phyloP scores from a whole-genome alignment of 2,888 invertebrate species.

The Dorcus hopei region DNA sequence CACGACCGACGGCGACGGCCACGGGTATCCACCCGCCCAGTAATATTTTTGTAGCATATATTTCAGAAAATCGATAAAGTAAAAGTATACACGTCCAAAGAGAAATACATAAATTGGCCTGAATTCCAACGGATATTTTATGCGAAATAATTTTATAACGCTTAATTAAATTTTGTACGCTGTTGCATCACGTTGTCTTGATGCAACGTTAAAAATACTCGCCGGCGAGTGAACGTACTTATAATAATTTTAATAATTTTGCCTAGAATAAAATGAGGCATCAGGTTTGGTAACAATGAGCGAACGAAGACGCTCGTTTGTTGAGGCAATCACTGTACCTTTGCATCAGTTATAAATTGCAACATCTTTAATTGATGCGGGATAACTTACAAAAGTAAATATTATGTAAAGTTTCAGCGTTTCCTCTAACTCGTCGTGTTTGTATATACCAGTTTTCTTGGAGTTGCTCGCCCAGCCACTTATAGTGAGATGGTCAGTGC shows the following conservation, averaged over 20 bases:
- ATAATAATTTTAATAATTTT: background rate
- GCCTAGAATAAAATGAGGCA: background rate
- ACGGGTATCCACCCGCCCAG: too few relatives aligned
- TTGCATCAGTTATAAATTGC: too few relatives aligned
- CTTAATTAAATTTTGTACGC: slow-evolving; percentile 8
- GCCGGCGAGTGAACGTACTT: background rate
- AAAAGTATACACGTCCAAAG: background rate
- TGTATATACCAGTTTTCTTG: background rate
- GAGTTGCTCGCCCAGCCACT: background rate
- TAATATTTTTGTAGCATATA: background rate
- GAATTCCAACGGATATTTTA: slow-evolving; percentile 5
- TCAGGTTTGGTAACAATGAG: background rate
- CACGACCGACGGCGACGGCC: too few relatives aligned
- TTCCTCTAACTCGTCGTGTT: background rate
- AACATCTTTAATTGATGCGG: too few relatives aligned
- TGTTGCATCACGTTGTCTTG: slow-evolving; percentile 5
- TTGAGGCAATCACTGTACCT: too few relatives aligned
- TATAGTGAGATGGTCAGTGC: slow-evolving; percentile 1
- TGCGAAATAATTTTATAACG: slow-evolving; percentile 8
- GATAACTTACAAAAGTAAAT: too few relatives aligned
- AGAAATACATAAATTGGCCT: slow-evolving; percentile 9
- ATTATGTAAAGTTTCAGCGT: too few relatives aligned
- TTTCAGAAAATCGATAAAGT: background rate
- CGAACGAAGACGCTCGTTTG: too few relatives aligned
- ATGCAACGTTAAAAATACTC: background rate